Evolutionary conservation across 2,888 invertebrate species (phyloP).

Genomic region (Bembecia ichneumoniformis): DNA sequence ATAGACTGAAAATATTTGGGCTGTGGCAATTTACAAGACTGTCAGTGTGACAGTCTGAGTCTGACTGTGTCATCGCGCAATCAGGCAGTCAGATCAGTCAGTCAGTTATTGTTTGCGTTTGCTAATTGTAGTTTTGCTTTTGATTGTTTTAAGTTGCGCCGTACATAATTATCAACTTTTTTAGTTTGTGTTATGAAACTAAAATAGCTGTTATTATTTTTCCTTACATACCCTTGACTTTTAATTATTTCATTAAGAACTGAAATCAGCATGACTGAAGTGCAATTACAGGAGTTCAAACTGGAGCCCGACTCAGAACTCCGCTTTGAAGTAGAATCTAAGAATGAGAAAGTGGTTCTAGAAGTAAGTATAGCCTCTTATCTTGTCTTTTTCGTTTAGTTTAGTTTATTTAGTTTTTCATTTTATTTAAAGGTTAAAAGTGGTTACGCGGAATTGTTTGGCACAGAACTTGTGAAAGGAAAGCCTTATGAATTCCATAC

Average conservation of each 20-base stretch:
- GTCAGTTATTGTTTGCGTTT: too few species aligned
- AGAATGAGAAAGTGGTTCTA: conserved; percentile 85
- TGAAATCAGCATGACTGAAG: conserved; percentile 50
- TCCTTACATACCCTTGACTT: not conserved
- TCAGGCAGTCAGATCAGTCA: too few species aligned
- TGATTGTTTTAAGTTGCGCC: too few species aligned
- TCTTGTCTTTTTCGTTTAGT: not conserved
- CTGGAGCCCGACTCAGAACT: conserved; percentile 90
- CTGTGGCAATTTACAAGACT: too few species aligned
- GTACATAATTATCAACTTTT: too few species aligned
- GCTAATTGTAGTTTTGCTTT: too few species aligned
- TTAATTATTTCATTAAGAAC: not conserved
- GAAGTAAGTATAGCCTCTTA: conserved; percentile 64
- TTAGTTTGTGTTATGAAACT: too few species aligned
- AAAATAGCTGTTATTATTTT: too few species aligned
- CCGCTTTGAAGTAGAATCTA: conserved; percentile 94
- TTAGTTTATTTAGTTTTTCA: too few species aligned
- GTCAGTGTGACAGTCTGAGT: too few species aligned
- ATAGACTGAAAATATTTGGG: too few species aligned
- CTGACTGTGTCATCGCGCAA: too few species aligned
- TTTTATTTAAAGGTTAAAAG: conserved; percentile 77
- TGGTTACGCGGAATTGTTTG: conserved; percentile 96
- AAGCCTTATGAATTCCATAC: conserved; percentile 91
- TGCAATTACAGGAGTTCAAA: conserved; percentile 79
- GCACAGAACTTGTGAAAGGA: conserved; percentile 93